Evolutionary conservation across 2,888 invertebrate genomes (phyloP).

Genomic region (Thera obeliscata): DNA sequence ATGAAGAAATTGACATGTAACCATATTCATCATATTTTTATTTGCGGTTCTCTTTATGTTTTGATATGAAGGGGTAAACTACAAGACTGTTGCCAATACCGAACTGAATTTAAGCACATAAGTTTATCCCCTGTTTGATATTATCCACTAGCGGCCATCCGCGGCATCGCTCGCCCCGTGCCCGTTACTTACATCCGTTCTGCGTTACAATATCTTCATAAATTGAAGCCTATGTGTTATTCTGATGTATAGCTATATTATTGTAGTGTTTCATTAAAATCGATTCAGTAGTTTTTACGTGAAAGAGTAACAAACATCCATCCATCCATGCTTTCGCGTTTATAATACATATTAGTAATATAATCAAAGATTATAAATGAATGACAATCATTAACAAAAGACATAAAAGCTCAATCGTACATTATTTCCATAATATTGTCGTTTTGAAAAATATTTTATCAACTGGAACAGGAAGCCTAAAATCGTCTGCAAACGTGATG

Average conservation of each 20-base stretch:
- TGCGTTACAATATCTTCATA: too few species aligned
- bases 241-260: too few species aligned
- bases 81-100: not conserved
- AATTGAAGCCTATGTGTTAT: too few species aligned
- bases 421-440: conserved; percentile 7
- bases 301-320: too few species aligned
- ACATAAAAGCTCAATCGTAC: conserved; percentile 20
- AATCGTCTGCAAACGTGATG: too few species aligned
- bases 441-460: not conserved
- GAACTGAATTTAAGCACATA: not conserved
- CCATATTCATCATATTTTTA: not conserved
- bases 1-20: conserved; percentile 16
- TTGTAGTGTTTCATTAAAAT: too few species aligned
- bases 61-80: not conserved
- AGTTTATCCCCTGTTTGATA: not conserved
- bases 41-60: conserved; percentile 1
- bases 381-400: conserved; percentile 6
- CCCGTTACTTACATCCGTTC: too few species aligned
- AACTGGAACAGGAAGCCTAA: not conserved
- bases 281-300: too few species aligned
- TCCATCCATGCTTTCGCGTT: too few species aligned
- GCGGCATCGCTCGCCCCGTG: too few species aligned
- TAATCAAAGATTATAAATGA: conserved; percentile 1
- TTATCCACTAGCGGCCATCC: not conserved
- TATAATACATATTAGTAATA: not conserved